phyloP scores from a whole-genome alignment of 2,797 vertebrate genomes.

The Typhlichthys eigenmanni region DNA sequence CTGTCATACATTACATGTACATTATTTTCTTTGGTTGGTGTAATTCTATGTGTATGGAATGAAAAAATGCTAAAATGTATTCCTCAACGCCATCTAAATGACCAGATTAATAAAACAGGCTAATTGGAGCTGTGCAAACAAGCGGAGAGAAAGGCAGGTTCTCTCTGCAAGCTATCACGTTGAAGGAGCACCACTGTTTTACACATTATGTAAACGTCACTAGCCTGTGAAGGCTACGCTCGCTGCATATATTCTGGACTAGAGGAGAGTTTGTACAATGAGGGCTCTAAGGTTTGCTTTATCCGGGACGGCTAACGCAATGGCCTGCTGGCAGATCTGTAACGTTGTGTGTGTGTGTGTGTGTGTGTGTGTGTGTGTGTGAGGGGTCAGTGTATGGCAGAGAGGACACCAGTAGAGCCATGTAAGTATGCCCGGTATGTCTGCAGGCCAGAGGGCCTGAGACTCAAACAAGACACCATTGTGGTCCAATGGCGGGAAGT shows the following conservation, averaged over 20 bases:
- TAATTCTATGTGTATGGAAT: no score
- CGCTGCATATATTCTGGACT: slow-evolving; percentile 47
- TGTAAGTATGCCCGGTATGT: slow-evolving; percentile 70
- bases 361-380: slow-evolving; percentile 34
- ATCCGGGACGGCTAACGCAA: slow-evolving; percentile 10
- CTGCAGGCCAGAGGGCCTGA: slow-evolving; percentile 66
- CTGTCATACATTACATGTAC: no score
- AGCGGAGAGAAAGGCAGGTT: slow-evolving; percentile 42
- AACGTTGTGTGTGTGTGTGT: slow-evolving; percentile 9
- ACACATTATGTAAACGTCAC: slow-evolving; percentile 47
- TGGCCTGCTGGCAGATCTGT: neutral
- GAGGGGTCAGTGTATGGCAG: slow-evolving; percentile 49
- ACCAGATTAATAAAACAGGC: no score
- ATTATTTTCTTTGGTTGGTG: no score
- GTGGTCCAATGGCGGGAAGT: slow-evolving; percentile 49
- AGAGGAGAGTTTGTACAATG: slow-evolving; percentile 28
- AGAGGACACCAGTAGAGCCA: slow-evolving; percentile 52
- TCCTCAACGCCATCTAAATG: no score
- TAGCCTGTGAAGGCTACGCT: slow-evolving; percentile 55
- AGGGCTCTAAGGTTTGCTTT: slow-evolving; percentile 34
- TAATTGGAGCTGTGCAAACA: neutral
- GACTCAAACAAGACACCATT: slow-evolving; percentile 65
- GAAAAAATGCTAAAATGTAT: no score
- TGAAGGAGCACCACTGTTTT: slow-evolving; percentile 58
- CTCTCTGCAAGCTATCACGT: slow-evolving; percentile 54